Evolutionary conservation across 2,797 vertebrate genomes (phyloP).

Genomic region (Acipenser oxyrinchus): DNA sequence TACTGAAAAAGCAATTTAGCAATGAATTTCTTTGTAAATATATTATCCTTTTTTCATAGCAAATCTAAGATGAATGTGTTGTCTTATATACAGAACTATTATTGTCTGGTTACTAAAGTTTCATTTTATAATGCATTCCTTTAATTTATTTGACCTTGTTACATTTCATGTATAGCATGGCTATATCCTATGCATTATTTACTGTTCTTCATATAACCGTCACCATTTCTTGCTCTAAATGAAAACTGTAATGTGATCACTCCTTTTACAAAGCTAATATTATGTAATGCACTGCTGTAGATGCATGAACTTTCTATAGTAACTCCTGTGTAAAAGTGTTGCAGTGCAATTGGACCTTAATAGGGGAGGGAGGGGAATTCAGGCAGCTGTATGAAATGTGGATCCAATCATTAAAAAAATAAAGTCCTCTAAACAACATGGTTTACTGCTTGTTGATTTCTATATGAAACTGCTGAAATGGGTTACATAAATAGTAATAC

Average conservation of each 20-base stretch:
- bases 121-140: constrained; percentile 63
- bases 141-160: constrained; percentile 63
- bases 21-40: constrained; percentile 46
- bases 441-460: constrained; percentile 21
- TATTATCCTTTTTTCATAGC: constrained; percentile 56
- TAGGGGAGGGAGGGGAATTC: constrained; percentile 57
- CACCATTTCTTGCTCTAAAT: constrained; percentile 61
- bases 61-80: constrained; percentile 50
- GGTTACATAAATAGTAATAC: too few relatives aligned
- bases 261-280: constrained; percentile 67
- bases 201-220: constrained; percentile 42
- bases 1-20: constrained; percentile 51
- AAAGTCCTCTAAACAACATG: constrained; percentile 72
- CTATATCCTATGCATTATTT: constrained; percentile 98
- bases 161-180: constrained; percentile 91
- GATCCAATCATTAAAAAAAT: constrained; percentile 94
- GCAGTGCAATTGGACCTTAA: constrained; percentile 76
- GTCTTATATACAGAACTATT: constrained; percentile 52
- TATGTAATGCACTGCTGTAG: constrained; percentile 80
- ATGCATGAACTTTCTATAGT: constrained; percentile 85
- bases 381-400: constrained; percentile 81
- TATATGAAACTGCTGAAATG: too few relatives aligned
- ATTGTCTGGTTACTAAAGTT: constrained; percentile 59
- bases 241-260: constrained; percentile 78
- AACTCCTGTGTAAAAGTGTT: constrained; percentile 83